These are phyloP conservation scores for Drosophila bifasciata DNA, from an alignment of 1,140 invertebrate species.

Conservation along the genomic window DNA sequence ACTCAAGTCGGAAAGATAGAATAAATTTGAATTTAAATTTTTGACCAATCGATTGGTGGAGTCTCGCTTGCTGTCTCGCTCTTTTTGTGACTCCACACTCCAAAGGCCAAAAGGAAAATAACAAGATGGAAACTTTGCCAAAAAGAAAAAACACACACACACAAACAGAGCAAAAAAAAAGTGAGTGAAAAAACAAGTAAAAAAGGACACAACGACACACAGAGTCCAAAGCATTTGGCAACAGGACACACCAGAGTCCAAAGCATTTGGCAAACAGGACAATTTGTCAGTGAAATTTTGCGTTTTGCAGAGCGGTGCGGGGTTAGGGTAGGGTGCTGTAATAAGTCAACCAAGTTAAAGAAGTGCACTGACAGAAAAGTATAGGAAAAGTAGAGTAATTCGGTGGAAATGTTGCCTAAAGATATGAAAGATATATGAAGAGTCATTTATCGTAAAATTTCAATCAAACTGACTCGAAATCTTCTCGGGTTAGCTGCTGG, in stretches of 20 bases:
- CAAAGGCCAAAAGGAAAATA: slow-evolving; percentile 62
- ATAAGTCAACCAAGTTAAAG: not conserved
- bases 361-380: not conserved
- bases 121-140: slow-evolving; percentile 65
- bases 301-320: slow-evolving; percentile 1
- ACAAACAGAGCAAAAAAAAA: slow-evolving; percentile 25
- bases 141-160: slow-evolving; percentile 40
- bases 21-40: slow-evolving; percentile 77
- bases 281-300: slow-evolving; percentile 27
- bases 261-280: slow-evolving; percentile 3
- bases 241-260: slow-evolving; percentile 11
- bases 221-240: not conserved
- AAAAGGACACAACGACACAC: slow-evolving; percentile 15
- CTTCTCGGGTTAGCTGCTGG: no score
- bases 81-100: not conserved
- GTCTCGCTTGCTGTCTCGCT: slow-evolving; percentile 42
- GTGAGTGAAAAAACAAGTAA: slow-evolving; percentile 21
- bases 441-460: no score
- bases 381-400: no score
- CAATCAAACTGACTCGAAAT: no score
- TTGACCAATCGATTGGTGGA: slow-evolving; percentile 39
- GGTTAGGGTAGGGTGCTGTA: no score
- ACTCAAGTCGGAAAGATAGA: slow-evolving; percentile 35
- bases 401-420: no score
- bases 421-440: no score